Conservation (phyloP, 2,888 invertebrate genomes). For the Caenorhabditis macrosperma region DNA sequence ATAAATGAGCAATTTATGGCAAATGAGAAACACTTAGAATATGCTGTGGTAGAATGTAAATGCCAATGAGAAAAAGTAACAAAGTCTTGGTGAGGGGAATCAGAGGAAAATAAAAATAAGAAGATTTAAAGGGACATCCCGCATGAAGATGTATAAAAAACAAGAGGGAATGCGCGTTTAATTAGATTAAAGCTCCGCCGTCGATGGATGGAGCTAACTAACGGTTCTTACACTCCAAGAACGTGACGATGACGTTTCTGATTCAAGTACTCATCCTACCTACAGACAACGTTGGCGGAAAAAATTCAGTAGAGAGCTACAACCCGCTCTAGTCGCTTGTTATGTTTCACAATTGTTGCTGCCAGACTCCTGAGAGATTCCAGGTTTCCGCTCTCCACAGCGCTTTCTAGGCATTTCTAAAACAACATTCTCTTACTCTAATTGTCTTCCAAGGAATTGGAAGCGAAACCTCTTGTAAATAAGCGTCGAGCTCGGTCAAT, state of each 20-base stretch:
- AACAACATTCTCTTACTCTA: not conserved
- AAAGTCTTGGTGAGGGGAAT: too few species aligned
- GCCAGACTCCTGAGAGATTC: constrained; percentile 62
- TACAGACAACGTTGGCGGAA: not conserved
- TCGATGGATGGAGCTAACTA: not conserved
- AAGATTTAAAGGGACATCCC: constrained; percentile 15
- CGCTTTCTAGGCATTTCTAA: constrained; percentile 65
- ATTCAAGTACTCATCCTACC: constrained; percentile 1
- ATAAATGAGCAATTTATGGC: too few species aligned
- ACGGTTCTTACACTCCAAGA: constrained; percentile 4
- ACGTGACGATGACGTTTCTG: constrained; percentile 14
- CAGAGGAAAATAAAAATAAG: too few species aligned
- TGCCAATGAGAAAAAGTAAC: too few species aligned
- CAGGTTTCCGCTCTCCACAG: constrained; percentile 64
- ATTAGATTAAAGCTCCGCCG: constrained; percentile 25
- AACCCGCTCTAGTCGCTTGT: constrained; percentile 54
- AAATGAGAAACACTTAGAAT: too few species aligned
- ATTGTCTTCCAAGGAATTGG: not conserved
- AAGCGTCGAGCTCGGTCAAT: constrained; percentile 50
- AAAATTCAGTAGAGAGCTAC: constrained; percentile 42
- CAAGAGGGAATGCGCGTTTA: constrained; percentile 29
- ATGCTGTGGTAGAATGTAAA: too few species aligned
- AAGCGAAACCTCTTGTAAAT: constrained; percentile 58
- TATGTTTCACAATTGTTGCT: constrained; percentile 52
- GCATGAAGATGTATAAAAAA: constrained; percentile 27